A percentile compares a stretch with the other conserved stretches of the same genome.
Conservation (phyloP, 1,140 invertebrate genomes). For the Mycetomoellerius zeteki region DNA sequence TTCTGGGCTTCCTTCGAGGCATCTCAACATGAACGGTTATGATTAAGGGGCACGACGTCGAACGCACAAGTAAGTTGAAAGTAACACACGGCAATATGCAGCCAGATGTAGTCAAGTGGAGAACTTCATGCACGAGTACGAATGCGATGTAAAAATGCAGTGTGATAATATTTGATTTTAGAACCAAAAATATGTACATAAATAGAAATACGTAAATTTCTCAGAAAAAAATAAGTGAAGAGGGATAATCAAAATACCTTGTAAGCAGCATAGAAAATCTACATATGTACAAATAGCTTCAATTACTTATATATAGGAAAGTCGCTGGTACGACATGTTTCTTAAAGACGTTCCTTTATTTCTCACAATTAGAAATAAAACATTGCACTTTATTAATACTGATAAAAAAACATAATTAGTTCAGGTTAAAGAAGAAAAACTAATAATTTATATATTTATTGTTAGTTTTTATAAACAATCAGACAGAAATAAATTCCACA, state of each 20-base stretch:
- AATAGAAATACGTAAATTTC: neutral
- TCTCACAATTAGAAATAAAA: too few relatives aligned
- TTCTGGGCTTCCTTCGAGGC: slow-evolving; percentile 51
- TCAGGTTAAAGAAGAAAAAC: too few relatives aligned
- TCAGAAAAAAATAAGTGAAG: neutral
- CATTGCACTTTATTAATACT: too few relatives aligned
- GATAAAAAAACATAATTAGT: too few relatives aligned
- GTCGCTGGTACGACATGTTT: too few relatives aligned
- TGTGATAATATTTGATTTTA: neutral
- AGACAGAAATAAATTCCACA: too few relatives aligned
- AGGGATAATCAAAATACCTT: neutral
- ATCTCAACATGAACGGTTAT: slow-evolving; percentile 32
- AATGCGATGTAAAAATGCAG: neutral
- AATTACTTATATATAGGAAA: neutral
- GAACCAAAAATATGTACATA: neutral
- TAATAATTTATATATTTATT: too few relatives aligned
- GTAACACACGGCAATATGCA: slow-evolving; percentile 26
- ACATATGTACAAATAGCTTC: neutral
- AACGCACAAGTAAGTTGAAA: slow-evolving; percentile 3
- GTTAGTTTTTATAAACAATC: too few relatives aligned
- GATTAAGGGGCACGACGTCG: slow-evolving; percentile 21
- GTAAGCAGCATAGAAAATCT: neutral
- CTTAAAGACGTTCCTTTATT: too few relatives aligned
- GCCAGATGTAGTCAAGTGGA: slow-evolving; percentile 2
- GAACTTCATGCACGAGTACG: neutral